Conservation (phyloP, 1,140 invertebrate species). For the Nasonia giraulti region DNA sequence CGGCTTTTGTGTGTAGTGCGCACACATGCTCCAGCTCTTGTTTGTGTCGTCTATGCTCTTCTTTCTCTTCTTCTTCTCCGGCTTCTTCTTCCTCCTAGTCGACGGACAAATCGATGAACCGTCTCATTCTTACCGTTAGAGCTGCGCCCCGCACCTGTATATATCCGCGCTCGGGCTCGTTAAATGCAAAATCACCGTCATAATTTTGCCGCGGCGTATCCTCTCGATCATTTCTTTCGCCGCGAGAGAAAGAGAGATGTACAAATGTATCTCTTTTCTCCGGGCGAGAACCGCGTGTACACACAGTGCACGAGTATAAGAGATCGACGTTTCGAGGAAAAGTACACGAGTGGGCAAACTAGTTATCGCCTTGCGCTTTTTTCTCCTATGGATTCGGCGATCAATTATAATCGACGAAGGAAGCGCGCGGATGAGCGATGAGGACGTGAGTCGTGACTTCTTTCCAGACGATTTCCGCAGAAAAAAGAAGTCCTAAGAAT, state of each 20-base stretch:
- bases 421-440: background rate
- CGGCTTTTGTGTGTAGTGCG: background rate
- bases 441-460: too few relatives aligned
- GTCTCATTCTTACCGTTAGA: constrained; percentile 66
- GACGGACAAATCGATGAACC: constrained; percentile 67
- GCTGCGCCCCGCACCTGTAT: constrained; percentile 62
- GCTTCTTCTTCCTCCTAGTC: background rate
- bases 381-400: background rate
- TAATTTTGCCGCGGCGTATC: constrained; percentile 56
- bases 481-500: background rate
- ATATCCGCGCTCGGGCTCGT: constrained; percentile 54
- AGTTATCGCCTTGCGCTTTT: too few relatives aligned
- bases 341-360: background rate
- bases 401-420: background rate
- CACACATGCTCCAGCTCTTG: background rate
- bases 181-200: constrained; percentile 65
- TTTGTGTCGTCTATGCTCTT: background rate
- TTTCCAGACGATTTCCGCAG: background rate
- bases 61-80: background rate
- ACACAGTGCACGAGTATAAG: background rate
- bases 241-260: background rate
- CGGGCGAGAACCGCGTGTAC: background rate
- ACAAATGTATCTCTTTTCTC: background rate
- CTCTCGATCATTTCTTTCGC: constrained; percentile 3
- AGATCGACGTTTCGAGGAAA: background rate